Evolutionary conservation across 2,113 vertebrate genomes (phyloP).

Genomic region (Sebastes schlegelii): DNA sequence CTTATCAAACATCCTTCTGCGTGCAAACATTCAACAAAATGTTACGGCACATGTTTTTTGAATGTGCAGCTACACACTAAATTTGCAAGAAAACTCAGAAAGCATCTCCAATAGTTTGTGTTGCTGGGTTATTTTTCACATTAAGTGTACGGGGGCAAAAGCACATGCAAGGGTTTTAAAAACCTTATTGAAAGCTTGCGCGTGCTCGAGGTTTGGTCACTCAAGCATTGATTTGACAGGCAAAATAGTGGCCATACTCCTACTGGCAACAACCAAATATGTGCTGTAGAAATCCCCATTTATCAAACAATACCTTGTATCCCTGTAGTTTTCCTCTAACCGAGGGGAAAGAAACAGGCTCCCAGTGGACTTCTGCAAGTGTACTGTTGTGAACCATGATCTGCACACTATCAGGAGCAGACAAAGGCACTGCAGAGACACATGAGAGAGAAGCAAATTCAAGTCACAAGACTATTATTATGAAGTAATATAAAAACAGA

Average conservation of each 20-base stretch:
- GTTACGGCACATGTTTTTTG: neutral
- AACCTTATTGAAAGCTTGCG: neutral
- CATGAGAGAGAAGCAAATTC: neutral
- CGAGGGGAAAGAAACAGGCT: conserved; percentile 86
- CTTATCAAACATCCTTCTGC: neutral
- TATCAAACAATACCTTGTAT: conserved; percentile 86
- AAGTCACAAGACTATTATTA: neutral
- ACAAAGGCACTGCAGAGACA: conserved; percentile 87
- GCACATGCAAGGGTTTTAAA: neutral
- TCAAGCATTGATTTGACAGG: neutral
- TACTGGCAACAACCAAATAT: neutral
- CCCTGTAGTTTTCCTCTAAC: conserved; percentile 91
- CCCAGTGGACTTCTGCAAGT: conserved; percentile 92
- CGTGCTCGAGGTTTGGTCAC: neutral
- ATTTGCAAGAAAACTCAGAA: neutral
- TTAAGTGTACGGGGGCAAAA: neutral
- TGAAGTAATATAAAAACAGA: neutral
- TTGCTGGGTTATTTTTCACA: neutral
- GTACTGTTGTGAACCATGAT: conserved; percentile 91
- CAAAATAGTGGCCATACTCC: too few species aligned
- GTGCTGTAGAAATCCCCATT: neutral
- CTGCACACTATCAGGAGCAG: conserved; percentile 88
- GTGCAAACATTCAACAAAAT: neutral
- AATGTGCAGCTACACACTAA: neutral
- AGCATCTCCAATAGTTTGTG: neutral